Base-by-base conservation (phyloP, 1,140 invertebrate genomes). In the Hermatobates lingyangjiaoensis region DNA sequence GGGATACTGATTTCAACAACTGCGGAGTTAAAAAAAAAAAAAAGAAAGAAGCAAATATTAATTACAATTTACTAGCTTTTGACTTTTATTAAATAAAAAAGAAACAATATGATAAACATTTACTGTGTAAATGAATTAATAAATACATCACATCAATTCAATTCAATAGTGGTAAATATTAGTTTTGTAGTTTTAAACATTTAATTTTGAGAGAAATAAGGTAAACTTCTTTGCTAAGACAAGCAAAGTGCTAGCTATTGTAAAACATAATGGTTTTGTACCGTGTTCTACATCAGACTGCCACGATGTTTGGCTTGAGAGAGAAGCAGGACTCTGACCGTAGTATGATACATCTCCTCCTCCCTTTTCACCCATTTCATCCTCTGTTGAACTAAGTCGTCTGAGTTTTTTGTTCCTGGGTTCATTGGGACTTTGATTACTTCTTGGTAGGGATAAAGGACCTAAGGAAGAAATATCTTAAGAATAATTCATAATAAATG, bases 201-300 rank as follows among this genome's bases (percentile, higher is more conserved):
- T 24, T 3, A 25, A 24, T 21, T 46, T 10, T 34, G 30, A 34
- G 7, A 34, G n/a, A 34, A 10, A 34, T n/a, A 34, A 34, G 7
- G n/a, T 10, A 34, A 34, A 34, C n/a, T 34, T 34, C 30, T 34
- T 34, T 34, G 7, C 30, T n/a, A 10, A n/a, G 7, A 34, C n/a
- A 34, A 34, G 7, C 7, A 34, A 34, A 34, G 30, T n/a, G 7
- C 7, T 34, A 34, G 7, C 7, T 7, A 7, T 34, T 7, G 7
- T 34, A n/a, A 34, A 34, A 34, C 30, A 34, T 7, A 10, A 34
- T 34, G n/a, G n/a, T n/a, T n/a, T n/a, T 34, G 7, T 53, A 61
- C 61, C 69, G 59, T 73, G 72, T 52, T 73, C 71, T 50, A 74
- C 67, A 54, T 76, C 75, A 39, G 71, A 70, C 56, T 75, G 74